Conservation (phyloP, 2,113 vertebrate species). For the Periophthalmodon schlosseri region DNA sequence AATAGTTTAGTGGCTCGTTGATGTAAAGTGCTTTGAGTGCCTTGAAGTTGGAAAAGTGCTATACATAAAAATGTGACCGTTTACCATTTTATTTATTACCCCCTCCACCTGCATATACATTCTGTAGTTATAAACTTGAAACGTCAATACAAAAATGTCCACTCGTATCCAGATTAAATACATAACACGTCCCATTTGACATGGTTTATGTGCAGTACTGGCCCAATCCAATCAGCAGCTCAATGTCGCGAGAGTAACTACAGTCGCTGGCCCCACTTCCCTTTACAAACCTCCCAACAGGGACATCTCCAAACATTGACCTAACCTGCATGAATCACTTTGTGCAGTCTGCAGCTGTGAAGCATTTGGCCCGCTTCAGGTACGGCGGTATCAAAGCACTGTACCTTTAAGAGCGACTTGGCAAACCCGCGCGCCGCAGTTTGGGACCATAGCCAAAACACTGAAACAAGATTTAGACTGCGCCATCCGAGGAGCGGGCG, state of each 20-base stretch:
- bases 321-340: slow-evolving; percentile 29
- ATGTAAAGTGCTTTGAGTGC: no score
- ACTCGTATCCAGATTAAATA: not conserved
- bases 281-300: slow-evolving; percentile 15
- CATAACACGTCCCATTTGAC: not conserved
- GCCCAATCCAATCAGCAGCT: slow-evolving; percentile 21
- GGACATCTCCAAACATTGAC: slow-evolving; percentile 33
- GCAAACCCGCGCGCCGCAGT: slow-evolving; percentile 26
- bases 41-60: no score
- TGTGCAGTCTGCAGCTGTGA: slow-evolving; percentile 38
- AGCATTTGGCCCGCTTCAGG: slow-evolving; percentile 43
- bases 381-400: slow-evolving; percentile 27
- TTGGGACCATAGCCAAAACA: slow-evolving; percentile 27
- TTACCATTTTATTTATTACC: no score
- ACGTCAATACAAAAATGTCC: not conserved
- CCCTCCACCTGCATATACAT: no score
- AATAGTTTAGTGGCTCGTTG: no score
- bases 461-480: slow-evolving; percentile 35
- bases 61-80: no score
- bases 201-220: not conserved
- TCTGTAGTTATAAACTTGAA: not conserved
- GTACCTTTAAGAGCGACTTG: slow-evolving; percentile 37
- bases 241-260: slow-evolving; percentile 18
- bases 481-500: slow-evolving; percentile 25
- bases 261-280: slow-evolving; percentile 26